Conservation (phyloP, 2,797 vertebrate genomes). For the Pangasius krempfi region DNA sequence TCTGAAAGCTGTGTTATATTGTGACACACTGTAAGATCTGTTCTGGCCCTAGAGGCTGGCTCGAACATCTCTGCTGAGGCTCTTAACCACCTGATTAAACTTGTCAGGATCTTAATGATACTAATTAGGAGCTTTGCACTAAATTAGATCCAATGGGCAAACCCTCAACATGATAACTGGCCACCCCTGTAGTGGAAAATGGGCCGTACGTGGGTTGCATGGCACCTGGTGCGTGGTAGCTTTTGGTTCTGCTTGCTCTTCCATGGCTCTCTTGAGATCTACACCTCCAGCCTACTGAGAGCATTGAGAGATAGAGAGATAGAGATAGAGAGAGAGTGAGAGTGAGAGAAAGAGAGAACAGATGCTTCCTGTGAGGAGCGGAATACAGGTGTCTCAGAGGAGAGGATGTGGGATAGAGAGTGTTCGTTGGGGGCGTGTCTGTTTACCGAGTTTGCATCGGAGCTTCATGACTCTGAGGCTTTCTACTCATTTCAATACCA, state of each 20-base stretch:
- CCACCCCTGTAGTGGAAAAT: slow-evolving; percentile 39
- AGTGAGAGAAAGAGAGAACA: slow-evolving; percentile 23
- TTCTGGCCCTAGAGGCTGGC: slow-evolving; percentile 32
- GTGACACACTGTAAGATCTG: slow-evolving; percentile 3
- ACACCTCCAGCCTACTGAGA: slow-evolving; percentile 33
- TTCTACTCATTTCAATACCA: slow-evolving; percentile 35
- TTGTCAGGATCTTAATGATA: slow-evolving; percentile 50
- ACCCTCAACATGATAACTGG: slow-evolving; percentile 39
- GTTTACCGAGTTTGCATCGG: slow-evolving; percentile 72
- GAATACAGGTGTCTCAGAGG: slow-evolving; percentile 59
- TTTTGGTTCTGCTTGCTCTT: slow-evolving; percentile 31
- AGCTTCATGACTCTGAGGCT: slow-evolving; percentile 66
- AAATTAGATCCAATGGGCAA: slow-evolving; percentile 49
- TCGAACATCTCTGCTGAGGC: slow-evolving; percentile 33
- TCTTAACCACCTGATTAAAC: slow-evolving; percentile 54
- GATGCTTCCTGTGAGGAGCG: slow-evolving; percentile 50
- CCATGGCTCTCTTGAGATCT: slow-evolving; percentile 20
- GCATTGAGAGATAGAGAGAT: background rate
- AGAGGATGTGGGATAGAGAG: slow-evolving; percentile 41
- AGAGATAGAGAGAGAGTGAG: background rate
- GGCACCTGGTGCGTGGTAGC: slow-evolving; percentile 26
- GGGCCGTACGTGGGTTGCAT: slow-evolving; percentile 28
- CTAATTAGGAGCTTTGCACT: slow-evolving; percentile 54
- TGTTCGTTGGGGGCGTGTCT: slow-evolving; percentile 66
- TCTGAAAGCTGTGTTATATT: slow-evolving; percentile 67